Evolutionary conservation across 2,888 invertebrate genomes (phyloP), one percentile per base, ranked within the genome.

Genomic region (Stenoptilia bipunctidactyla): DNA sequence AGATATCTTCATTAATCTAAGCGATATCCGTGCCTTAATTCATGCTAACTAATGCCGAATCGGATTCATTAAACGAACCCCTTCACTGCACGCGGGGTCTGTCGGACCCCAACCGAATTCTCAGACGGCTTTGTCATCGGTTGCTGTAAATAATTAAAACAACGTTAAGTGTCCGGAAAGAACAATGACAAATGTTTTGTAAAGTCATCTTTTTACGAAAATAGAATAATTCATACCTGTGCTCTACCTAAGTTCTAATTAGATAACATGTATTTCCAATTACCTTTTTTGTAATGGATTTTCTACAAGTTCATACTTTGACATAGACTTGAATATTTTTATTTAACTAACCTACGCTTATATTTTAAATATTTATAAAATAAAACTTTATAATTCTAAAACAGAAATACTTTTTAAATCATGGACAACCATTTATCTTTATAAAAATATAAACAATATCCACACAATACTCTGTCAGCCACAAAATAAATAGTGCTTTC

Each of bases 31-130:
- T 45, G 47, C 55, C 57, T 73, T 76, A 76, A 74, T 76, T 67
- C 61, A 79, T 77, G 76, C 73, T 65, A 75, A 79, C 62, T 66
- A 71, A 75, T 76, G 68, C 73, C 52, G 49, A 51, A 47, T 53
- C 53, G 61, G 55, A 66, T 66, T 62, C 56, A 61, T 68, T 66
- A 58, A 49, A 38, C 48, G 20, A 61, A 59, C 66, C 69, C n/a
- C 69, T 65, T 61, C 48, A 44, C 40, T 27, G 27, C 40, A 33
- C 15, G 13, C 15, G 13, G 34, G 40, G 40, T 35, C 43, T 25
- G 38, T 37, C 40, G 33, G 40, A 27, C 36, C 40, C 40, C 45
- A 42, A 37, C 37, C 37, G 41, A 15, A 20, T 20, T 20, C 20
- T 12, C 34, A 13, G 30, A 39, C 27, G 42, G 25, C 39, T 20